phyloP scores from a whole-genome alignment of 1,140 invertebrate genomes.

The Tetramorium alpestre region DNA sequence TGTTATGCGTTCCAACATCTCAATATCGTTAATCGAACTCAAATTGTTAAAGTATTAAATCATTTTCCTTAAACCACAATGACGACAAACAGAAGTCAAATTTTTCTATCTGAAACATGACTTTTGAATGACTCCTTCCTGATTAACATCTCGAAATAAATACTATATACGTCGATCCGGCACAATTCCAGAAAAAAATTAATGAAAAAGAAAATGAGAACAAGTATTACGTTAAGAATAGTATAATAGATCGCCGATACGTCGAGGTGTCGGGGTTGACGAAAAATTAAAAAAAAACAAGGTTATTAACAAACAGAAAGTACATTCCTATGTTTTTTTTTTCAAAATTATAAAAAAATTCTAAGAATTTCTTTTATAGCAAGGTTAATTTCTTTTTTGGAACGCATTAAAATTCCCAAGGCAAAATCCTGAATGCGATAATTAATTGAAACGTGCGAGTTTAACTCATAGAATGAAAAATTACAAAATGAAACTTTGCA shows the following conservation, averaged over 20 bases:
- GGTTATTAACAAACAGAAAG: background rate
- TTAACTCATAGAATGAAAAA: background rate
- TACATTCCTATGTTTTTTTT: background rate
- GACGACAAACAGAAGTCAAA: background rate
- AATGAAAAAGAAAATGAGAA: slow-evolving; percentile 68
- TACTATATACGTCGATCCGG: background rate
- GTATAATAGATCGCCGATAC: slow-evolving; percentile 51
- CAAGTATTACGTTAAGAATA: slow-evolving; percentile 65
- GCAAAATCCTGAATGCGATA: background rate
- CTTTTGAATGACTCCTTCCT: background rate
- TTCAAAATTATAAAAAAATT: background rate
- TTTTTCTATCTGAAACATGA: background rate
- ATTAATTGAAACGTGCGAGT: background rate
- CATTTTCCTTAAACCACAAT: background rate
- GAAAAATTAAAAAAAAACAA: background rate
- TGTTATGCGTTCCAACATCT: background rate
- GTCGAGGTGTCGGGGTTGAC: background rate
- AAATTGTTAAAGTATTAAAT: slow-evolving; percentile 46
- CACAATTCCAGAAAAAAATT: slow-evolving; percentile 68
- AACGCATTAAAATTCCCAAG: background rate
- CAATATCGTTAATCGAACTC: background rate
- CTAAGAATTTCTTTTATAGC: background rate
- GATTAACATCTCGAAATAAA: slow-evolving; percentile 37
- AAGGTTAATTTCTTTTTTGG: background rate
- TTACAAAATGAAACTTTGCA: background rate